Base-by-base conservation (phyloP, 2,888 invertebrate species). In the Scaptomyza flava region DNA sequence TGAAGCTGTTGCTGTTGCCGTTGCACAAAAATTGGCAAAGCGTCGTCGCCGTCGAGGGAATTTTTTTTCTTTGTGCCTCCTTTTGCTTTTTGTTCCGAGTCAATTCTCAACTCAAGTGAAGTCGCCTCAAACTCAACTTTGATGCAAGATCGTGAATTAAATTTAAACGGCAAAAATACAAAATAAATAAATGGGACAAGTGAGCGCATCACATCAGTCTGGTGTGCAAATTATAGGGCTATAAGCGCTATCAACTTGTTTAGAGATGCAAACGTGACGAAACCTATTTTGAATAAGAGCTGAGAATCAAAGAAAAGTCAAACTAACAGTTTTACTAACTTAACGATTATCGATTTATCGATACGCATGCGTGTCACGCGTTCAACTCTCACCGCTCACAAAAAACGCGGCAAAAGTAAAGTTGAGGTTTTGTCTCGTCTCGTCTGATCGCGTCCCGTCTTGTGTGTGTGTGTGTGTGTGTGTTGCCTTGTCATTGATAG, bases 101-200 rank as follows among this genome's bases (percentile, higher is more conserved):
- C 41, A 36, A 66, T 56, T 45, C 58, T 43, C 56, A 45, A 67
- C 36, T 66, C 20, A 33, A 46, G 33, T 42, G 27, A 30, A 64
- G 17, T 27, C 43, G 42, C 45, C 54, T 31, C 38, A 38, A 33
- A 47, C 36, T 62, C 46, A 53, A 68, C 59, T 60, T 60, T 72
- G 72, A 66, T 72, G 78, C 63, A 68, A 67, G 87, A 82, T 87
- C 85, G 85, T 85, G 85, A 85, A 85, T 89, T 87, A 85, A 84
- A 83, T 87, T 88, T 84, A 83, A 88, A 76, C 84, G 71, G 77
- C 81, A 87, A 67, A 81, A 79, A 79, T 76, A 79, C 87, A 82
- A 82, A 82, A 85, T 85, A 89, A 87, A 85, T 87, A 85, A 85
- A 85, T 85, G 85, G 89, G 87, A 85, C 85, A 89, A 87, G 80